Evolutionary conservation across 2,888 invertebrate genomes (phyloP).

Genomic region (Cerastis rubricosa): DNA sequence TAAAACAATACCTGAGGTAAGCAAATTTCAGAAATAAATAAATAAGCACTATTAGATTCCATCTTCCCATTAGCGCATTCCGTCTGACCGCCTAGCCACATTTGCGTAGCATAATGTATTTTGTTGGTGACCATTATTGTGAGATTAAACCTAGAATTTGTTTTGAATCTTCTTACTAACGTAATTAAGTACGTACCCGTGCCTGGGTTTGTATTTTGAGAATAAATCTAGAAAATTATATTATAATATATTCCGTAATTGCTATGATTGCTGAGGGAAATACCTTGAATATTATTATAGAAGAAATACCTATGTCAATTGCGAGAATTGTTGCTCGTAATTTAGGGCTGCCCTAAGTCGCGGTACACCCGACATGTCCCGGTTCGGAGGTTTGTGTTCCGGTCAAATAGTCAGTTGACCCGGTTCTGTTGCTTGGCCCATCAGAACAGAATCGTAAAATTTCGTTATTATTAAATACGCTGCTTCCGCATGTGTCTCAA

Average conservation of each 20-base stretch:
- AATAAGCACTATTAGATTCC: no score
- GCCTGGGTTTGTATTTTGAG: not conserved
- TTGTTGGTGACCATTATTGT: not conserved
- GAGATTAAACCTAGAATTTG: not conserved
- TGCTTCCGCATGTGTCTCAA: no score
- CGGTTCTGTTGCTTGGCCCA: no score
- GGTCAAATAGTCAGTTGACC: no score
- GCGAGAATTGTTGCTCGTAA: not conserved
- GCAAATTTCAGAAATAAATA: no score
- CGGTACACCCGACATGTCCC: no score
- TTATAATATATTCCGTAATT: constrained; percentile 2
- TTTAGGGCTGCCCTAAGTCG: not conserved
- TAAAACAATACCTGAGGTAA: no score
- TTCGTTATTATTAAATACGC: no score
- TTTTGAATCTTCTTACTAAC: not conserved
- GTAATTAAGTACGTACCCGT: not conserved
- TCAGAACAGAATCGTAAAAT: no score
- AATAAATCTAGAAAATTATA: not conserved
- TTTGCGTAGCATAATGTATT: not conserved
- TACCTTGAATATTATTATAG: not conserved
- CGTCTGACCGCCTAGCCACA: not conserved
- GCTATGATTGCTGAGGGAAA: not conserved
- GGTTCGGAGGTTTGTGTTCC: no score
- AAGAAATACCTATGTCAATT: not conserved
- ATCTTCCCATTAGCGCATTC: no score